phyloP scores from a whole-genome alignment of 1,140 invertebrate species.

The Hyles vespertilio region DNA sequence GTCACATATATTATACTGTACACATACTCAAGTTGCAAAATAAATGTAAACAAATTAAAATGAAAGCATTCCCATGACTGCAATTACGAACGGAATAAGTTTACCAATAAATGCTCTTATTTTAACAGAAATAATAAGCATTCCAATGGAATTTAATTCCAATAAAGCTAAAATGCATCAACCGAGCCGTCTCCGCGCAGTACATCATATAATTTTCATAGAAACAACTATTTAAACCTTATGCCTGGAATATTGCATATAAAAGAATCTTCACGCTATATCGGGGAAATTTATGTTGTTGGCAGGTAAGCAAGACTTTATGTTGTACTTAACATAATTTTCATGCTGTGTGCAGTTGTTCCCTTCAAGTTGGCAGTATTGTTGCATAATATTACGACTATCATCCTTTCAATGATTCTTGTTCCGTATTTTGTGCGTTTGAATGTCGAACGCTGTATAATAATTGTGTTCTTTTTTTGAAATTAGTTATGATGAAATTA shows the following conservation, averaged over 20 bases:
- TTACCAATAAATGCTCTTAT: no score
- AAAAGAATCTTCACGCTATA: constrained; percentile 7
- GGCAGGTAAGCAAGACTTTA: constrained; percentile 15
- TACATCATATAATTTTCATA: not conserved
- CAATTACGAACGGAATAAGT: no score
- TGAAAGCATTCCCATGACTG: no score
- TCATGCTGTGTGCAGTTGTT: constrained; percentile 14
- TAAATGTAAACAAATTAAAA: no score
- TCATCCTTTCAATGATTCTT: constrained; percentile 7
- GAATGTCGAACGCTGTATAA: no score
- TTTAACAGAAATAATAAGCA: no score
- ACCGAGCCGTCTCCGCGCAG: not conserved
- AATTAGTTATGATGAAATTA: not conserved
- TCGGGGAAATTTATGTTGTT: constrained; percentile 10
- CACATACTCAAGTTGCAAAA: no score
- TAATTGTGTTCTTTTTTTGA: not conserved
- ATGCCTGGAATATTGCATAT: not conserved
- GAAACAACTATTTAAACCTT: no score
- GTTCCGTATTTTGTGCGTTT: not conserved
- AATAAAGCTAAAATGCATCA: not conserved
- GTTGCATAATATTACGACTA: constrained; percentile 16
- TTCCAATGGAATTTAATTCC: not conserved
- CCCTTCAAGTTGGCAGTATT: constrained; percentile 5
- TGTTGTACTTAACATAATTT: constrained; percentile 21
- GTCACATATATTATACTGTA: no score